A percentile compares a stretch with the other conserved stretches of the same genome.
Conservation (phyloP, 2,888 invertebrate species). For the Amphipyra tragopoginis region DNA sequence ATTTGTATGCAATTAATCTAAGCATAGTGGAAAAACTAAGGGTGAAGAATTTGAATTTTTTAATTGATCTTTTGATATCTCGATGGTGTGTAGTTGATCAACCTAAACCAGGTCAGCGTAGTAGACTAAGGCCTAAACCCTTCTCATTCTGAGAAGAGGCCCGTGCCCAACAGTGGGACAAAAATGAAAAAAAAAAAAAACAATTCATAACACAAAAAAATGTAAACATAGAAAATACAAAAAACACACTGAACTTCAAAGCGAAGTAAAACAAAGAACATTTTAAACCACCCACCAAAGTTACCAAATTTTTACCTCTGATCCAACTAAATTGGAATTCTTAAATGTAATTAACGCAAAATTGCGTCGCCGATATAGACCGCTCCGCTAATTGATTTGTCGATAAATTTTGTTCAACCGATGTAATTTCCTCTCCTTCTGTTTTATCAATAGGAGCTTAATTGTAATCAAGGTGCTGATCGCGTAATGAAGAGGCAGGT, state of each 20-base stretch:
- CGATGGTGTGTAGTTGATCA: too few relatives aligned
- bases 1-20: too few relatives aligned
- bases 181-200: too few relatives aligned
- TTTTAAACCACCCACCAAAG: constrained; percentile 2
- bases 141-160: too few relatives aligned
- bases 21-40: too few relatives aligned
- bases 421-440: constrained; percentile 38
- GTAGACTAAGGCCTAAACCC: too few relatives aligned
- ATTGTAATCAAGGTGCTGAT: constrained; percentile 4
- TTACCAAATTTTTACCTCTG: constrained; percentile 42
- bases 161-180: too few relatives aligned
- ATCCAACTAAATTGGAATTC: constrained; percentile 52
- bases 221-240: constrained; percentile 3
- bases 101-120: too few relatives aligned
- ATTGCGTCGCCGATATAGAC: constrained; percentile 46
- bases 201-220: background rate
- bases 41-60: too few relatives aligned
- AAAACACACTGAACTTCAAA: background rate
- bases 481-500: background rate
- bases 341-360: constrained; percentile 57
- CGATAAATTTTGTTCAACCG: constrained; percentile 57
- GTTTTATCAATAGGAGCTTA: constrained; percentile 1
- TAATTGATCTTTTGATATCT: too few relatives aligned
- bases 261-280: constrained; percentile 17
- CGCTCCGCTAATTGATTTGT: constrained; percentile 58